Base-by-base conservation (phyloP, 2,113 vertebrate genomes). In the Entelurus aequoreus region DNA sequence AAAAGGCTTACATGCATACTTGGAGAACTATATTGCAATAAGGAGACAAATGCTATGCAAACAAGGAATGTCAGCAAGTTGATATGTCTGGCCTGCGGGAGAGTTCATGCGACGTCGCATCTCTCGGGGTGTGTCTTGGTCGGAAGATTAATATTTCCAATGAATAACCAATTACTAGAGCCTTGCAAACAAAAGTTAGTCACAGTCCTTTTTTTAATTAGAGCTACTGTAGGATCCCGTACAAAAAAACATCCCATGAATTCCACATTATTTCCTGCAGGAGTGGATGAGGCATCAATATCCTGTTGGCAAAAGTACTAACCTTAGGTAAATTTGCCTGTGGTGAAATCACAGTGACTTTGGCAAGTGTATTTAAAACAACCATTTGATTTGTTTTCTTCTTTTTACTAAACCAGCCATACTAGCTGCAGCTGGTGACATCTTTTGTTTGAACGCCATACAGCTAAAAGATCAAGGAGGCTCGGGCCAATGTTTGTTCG, bases 401-500 rank as follows among this genome's bases (percentile, higher is more conserved):
- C 28, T 28, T 53, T 49, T 54, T 53, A 57, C 66, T 54, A 40
- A 71, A 59, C 14, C 56, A 35, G n/a, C 40, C 48, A 72, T 77
- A 74, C 76, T 75, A 55, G 58, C 16, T 15, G 44, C 42, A 44
- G 37, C 36, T 1, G 36, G 44, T 54, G 8, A 16, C 49, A 50
- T 36, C 49, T 36, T 73, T 77, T 86, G 79, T 84, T 87, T 87
- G 72, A 81, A 66, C 63, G 81, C 21, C 60, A 68, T 37, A 50
- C 35, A 51, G 16, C 60, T 50, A 54, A 78, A 68, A 28, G 40
- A 77, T 77, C 61, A 74, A 69, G 52, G 67, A 52, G 38, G 28
- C 54, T 47, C n/a, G 57, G 38, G n/a, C 44, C 16, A 46, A 28
- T 79, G 79, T 85, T 80, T 87, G 74, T 65, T 76, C 12, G 59